Conservation (phyloP, 2,113 vertebrate genomes). For the Ia io region DNA sequence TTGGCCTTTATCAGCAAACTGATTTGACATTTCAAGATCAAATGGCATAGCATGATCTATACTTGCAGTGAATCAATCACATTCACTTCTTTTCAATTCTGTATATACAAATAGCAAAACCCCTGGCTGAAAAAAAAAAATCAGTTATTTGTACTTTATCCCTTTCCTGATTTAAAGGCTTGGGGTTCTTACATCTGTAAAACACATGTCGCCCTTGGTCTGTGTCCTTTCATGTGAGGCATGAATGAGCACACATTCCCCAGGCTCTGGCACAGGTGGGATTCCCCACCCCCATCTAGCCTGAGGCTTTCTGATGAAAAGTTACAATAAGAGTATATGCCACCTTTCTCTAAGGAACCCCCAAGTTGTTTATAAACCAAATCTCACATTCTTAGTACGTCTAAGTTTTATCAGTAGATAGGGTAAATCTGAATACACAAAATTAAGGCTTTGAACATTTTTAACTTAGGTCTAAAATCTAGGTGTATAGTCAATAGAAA, state of each 20-base stretch:
- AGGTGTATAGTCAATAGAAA: neutral
- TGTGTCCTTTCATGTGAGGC: neutral
- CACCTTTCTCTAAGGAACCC: neutral
- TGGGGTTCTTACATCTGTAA: neutral
- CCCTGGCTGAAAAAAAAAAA: neutral
- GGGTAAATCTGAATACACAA: neutral
- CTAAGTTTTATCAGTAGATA: neutral
- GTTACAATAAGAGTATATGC: neutral
- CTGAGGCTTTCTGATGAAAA: neutral
- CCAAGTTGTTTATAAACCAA: neutral
- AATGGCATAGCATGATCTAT: slow-evolving; percentile 34
- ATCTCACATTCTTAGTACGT: neutral
- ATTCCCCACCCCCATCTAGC: neutral
- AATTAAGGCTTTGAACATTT: neutral
- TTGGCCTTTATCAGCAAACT: slow-evolving; percentile 53
- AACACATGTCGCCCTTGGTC: neutral
- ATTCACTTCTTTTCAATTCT: neutral
- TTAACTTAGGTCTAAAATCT: slow-evolving; percentile 5
- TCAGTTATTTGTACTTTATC: neutral
- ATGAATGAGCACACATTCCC: neutral
- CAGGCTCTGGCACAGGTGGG: neutral
- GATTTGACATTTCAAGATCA: slow-evolving; percentile 57
- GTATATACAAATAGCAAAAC: neutral
- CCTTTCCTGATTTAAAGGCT: neutral
- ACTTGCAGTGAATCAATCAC: slow-evolving; percentile 2